These are phyloP conservation scores for Onthophagus sagittarius DNA, from an alignment of 2,888 invertebrate species.

Conservation along the genomic window DNA sequence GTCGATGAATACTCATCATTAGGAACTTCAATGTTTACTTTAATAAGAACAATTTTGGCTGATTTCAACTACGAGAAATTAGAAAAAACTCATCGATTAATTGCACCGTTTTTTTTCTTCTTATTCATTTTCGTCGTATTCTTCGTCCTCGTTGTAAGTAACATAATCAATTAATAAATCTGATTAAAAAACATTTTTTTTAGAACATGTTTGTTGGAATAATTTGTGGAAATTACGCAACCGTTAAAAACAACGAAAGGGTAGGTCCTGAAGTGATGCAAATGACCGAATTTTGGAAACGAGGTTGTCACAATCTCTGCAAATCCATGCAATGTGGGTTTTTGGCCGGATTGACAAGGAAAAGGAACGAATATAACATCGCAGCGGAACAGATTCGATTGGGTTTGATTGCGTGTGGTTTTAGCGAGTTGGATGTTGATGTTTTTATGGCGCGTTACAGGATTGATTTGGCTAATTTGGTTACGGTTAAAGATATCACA, in stretches of 20 bases:
- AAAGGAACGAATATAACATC: slow-evolving; percentile 36
- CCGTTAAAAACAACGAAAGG: slow-evolving; percentile 66
- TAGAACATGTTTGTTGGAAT: slow-evolving; percentile 78
- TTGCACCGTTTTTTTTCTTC: slow-evolving; percentile 73
- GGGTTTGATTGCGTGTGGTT: slow-evolving; percentile 53
- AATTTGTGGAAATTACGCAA: slow-evolving; percentile 72
- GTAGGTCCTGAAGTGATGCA: slow-evolving; percentile 51
- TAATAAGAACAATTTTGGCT: slow-evolving; percentile 70
- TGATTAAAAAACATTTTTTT: too few species aligned
- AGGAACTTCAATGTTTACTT: slow-evolving; percentile 59
- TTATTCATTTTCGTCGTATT: slow-evolving; percentile 74
- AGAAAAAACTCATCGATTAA: slow-evolving; percentile 61
- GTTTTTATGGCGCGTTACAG: slow-evolving; percentile 64
- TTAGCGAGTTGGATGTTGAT: slow-evolving; percentile 62
- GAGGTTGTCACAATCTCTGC: slow-evolving; percentile 50
- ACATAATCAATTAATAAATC: background rate
- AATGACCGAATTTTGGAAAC: slow-evolving; percentile 57
- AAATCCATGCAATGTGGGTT: slow-evolving; percentile 31
- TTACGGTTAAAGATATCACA: slow-evolving; percentile 36
- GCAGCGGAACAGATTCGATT: slow-evolving; percentile 39
- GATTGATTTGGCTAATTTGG: slow-evolving; percentile 47
- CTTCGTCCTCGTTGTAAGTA: slow-evolving; percentile 64
- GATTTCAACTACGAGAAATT: slow-evolving; percentile 70
- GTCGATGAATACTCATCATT: slow-evolving; percentile 58
- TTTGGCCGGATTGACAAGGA: slow-evolving; percentile 24